Evolutionary conservation across 2,888 invertebrate genomes (phyloP).

Genomic region (Drosophila ochracea): DNA sequence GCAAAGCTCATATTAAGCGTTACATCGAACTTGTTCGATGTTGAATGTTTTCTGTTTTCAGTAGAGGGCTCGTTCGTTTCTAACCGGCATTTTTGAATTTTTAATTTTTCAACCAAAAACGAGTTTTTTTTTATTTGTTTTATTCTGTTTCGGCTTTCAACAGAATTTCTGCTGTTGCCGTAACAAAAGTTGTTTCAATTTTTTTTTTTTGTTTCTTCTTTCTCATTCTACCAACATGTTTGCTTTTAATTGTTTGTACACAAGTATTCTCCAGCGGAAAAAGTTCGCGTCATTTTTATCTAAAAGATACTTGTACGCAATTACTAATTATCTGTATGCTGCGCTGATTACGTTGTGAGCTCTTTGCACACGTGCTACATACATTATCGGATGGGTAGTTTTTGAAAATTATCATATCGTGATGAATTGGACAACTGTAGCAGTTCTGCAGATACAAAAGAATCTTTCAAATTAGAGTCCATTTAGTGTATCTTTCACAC

Average conservation of each 20-base stretch:
- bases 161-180: constrained; percentile 38
- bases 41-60: constrained; percentile 11
- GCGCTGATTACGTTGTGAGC: neutral
- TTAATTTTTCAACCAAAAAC: constrained; percentile 54
- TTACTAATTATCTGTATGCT: constrained; percentile 49
- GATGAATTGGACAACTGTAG: neutral
- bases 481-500: constrained; percentile 40
- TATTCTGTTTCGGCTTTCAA: constrained; percentile 49
- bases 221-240: constrained; percentile 32
- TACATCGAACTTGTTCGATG: constrained; percentile 60
- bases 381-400: constrained; percentile 22
- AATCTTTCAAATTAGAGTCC: constrained; percentile 20
- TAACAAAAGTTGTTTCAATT: constrained; percentile 38
- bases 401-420: neutral
- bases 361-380: constrained; percentile 31
- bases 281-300: constrained; percentile 57
- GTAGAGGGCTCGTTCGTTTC: constrained; percentile 67
- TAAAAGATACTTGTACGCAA: constrained; percentile 54
- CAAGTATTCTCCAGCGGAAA: constrained; percentile 28
- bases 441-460: constrained; percentile 23
- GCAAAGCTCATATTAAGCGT: constrained; percentile 45
- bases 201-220: constrained; percentile 4
- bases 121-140: constrained; percentile 35
- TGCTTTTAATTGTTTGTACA: constrained; percentile 44
- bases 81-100: constrained; percentile 71